Percentiles rank a stretch among this genome's conserved stretches.
Conservation (phyloP, 1,140 invertebrate species). For the Micrasema minimum region DNA sequence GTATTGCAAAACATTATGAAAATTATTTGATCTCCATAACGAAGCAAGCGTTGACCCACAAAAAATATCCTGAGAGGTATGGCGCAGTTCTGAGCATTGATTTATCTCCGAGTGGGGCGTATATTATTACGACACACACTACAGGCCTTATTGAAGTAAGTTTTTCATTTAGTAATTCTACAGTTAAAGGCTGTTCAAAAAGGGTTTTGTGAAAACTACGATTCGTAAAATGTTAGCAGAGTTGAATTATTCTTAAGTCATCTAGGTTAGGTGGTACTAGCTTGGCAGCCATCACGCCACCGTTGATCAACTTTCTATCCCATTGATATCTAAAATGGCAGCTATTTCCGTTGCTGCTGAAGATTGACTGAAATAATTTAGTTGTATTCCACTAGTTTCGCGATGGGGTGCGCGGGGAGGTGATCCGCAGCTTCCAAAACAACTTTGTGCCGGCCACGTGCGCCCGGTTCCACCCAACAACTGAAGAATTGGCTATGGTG, state of each 20-base stretch:
- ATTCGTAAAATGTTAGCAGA: too few species aligned
- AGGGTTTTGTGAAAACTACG: too few species aligned
- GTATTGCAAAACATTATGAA: constrained; percentile 23
- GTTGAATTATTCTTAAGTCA: too few species aligned
- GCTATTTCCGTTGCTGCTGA: too few species aligned
- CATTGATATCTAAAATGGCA: too few species aligned
- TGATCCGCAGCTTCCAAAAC: neutral
- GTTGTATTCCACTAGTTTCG: constrained; percentile 25
- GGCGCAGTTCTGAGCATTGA: constrained; percentile 24
- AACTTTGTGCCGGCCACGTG: constrained; percentile 8
- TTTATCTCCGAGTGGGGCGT: constrained; percentile 1
- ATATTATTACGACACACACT: constrained; percentile 8
- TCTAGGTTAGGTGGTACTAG: too few species aligned
- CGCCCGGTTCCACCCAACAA: constrained; percentile 28
- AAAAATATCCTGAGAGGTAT: constrained; percentile 16
- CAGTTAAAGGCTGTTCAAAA: too few species aligned
- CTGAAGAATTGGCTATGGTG: constrained; percentile 22
- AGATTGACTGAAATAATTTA: too few species aligned
- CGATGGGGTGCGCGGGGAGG: neutral
- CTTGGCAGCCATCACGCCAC: too few species aligned
- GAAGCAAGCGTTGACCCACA: neutral
- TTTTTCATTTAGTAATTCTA: neutral
- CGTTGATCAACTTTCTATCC: too few species aligned
- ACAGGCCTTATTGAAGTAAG: constrained; percentile 21
- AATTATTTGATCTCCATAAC: constrained; percentile 2